Percentiles rank a stretch among this genome's conserved stretches.
Conservation (phyloP, 2,797 vertebrate species). For the Hafferia zeledoni region DNA sequence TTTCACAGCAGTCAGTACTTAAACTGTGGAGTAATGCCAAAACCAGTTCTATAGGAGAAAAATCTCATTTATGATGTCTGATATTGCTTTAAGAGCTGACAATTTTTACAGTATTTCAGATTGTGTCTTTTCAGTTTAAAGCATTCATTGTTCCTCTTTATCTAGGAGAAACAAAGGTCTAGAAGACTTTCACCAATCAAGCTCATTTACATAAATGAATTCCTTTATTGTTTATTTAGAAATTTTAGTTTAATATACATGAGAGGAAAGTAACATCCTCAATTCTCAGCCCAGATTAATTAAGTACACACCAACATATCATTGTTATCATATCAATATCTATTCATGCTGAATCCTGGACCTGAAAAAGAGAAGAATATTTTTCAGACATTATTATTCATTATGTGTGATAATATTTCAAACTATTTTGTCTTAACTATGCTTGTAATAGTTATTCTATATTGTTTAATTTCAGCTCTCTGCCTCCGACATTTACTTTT, state of each 20-base stretch:
- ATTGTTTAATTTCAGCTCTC: slow-evolving; percentile 29
- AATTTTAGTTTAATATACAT: not conserved
- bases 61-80: not conserved
- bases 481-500: slow-evolving; percentile 32
- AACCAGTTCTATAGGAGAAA: not conserved
- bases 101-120: not conserved
- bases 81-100: not conserved
- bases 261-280: not conserved
- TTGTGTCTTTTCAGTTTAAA: not conserved
- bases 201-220: not conserved
- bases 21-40: not conserved
- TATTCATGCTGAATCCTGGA: not conserved
- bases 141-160: not conserved
- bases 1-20: not conserved
- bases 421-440: not conserved
- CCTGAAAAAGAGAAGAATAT: not conserved
- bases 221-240: not conserved
- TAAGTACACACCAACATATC: not conserved
- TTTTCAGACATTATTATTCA: not conserved
- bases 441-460: not conserved
- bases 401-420: not conserved
- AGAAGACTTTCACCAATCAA: not conserved
- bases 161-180: not conserved
- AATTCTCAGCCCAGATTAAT: not conserved
- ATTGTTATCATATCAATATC: not conserved